These are phyloP conservation scores for Syngnathus rostellatus DNA, from an alignment of 2,797 vertebrate genomes.

Conservation along the genomic window DNA sequence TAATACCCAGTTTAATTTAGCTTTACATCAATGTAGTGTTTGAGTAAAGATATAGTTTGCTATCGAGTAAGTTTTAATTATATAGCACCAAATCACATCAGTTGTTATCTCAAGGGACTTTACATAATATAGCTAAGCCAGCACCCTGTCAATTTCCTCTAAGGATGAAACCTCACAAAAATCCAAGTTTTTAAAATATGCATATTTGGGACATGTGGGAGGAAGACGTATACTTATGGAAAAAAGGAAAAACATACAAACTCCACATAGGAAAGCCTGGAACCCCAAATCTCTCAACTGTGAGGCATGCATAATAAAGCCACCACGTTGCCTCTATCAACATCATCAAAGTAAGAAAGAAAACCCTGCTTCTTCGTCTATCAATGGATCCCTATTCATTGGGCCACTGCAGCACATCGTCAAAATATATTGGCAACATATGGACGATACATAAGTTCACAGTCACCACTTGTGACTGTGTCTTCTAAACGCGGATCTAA, in stretches of 20 bases:
- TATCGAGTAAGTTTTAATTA: background rate
- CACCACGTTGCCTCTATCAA: background rate
- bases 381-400: no score
- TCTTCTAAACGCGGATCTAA: background rate
- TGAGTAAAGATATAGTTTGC: background rate
- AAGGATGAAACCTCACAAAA: background rate
- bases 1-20: background rate
- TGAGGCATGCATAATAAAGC: background rate
- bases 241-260: background rate
- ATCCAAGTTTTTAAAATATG: background rate
- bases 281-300: background rate
- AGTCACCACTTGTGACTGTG: no score
- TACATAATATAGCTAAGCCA: background rate
- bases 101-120: background rate
- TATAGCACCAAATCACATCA: background rate
- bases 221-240: background rate
- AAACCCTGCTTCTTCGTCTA: background rate
- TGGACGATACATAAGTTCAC: no score
- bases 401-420: background rate
- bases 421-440: background rate
- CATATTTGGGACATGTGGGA: background rate
- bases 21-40: background rate
- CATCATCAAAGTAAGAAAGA: background rate
- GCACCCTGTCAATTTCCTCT: background rate
- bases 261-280: background rate